Evolutionary conservation across 1,140 invertebrate genomes (phyloP).

Genomic region (Drosophila azteca): DNA sequence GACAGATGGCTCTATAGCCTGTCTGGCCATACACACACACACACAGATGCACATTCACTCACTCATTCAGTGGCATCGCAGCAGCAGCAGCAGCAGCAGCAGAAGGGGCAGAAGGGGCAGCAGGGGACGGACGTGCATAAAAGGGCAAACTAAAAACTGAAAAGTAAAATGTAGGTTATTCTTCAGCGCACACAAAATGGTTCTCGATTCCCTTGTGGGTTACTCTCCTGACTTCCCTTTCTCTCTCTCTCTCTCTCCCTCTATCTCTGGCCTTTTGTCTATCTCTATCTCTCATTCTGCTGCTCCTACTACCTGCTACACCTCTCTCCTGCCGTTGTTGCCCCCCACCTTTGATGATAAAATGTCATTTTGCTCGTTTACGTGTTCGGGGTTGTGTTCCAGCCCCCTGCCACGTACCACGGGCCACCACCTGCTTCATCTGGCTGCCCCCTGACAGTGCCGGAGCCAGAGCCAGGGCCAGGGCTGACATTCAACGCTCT

Average conservation of each 20-base stretch:
- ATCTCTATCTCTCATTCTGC: conserved; percentile 14
- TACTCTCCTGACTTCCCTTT: conserved; percentile 17
- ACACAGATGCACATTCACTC: conserved; percentile 25
- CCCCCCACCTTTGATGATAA: conserved; percentile 77
- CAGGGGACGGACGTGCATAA: conserved; percentile 51
- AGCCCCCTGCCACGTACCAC: conserved; percentile 10
- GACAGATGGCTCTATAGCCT: conserved; percentile 46
- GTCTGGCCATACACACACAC: conserved; percentile 37
- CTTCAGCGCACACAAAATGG: conserved; percentile 78
- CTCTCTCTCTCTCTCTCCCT: background rate
- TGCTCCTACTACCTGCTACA: conserved; percentile 8
- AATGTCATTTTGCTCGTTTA: conserved; percentile 82
- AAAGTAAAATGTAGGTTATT: conserved; percentile 81
- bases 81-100: background rate
- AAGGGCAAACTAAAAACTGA: conserved; percentile 77
- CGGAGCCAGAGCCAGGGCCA: conserved; percentile 70
- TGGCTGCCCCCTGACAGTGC: conserved; percentile 10
- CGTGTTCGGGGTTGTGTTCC: conserved; percentile 59
- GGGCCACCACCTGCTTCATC: conserved; percentile 21
- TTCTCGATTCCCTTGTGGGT: conserved; percentile 52
- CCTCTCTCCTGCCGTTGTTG: conserved; percentile 49
- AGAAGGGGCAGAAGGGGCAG: background rate
- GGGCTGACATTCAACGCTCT: conserved; percentile 79
- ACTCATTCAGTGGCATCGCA: background rate
- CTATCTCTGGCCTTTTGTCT: conserved; percentile 2